A percentile compares a stretch with the other conserved stretches of the same genome.
Conservation (phyloP, 2,888 invertebrate genomes). For the Ochropleura plecta region DNA sequence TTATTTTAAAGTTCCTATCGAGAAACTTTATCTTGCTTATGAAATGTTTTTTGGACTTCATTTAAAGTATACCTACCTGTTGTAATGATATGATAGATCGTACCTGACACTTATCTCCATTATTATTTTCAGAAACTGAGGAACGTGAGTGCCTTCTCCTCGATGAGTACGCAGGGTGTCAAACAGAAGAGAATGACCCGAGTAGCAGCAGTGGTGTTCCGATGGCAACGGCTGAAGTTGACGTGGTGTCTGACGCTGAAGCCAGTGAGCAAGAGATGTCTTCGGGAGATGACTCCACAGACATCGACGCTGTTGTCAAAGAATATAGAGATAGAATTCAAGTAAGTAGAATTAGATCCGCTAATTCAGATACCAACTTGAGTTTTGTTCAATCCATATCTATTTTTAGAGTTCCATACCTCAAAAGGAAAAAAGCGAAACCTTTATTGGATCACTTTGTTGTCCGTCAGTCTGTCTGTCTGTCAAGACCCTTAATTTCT, state of each 20-base stretch:
- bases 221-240: slow-evolving; percentile 78
- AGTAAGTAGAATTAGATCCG: slow-evolving; percentile 77
- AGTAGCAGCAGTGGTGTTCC: slow-evolving; percentile 78
- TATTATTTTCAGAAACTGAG: slow-evolving; percentile 81
- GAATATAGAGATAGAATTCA: slow-evolving; percentile 94
- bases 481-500: too few relatives aligned
- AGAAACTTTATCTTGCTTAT: background rate
- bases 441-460: too few relatives aligned
- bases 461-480: too few relatives aligned
- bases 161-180: slow-evolving; percentile 89
- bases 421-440: too few relatives aligned
- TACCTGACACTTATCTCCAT: background rate
- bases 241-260: slow-evolving; percentile 82
- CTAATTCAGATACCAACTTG: too few relatives aligned
- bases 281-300: slow-evolving; percentile 92
- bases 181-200: slow-evolving; percentile 81
- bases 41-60: background rate
- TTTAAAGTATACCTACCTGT: background rate
- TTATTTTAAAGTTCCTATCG: background rate
- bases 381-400: too few relatives aligned
- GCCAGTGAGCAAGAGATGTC: slow-evolving; percentile 91
- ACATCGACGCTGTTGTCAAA: slow-evolving; percentile 94
- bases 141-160: slow-evolving; percentile 91
- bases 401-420: too few relatives aligned
- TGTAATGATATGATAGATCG: background rate